A percentile compares a stretch with the other conserved stretches of the same genome.
Evolutionary conservation across 2,797 vertebrate genomes (phyloP).

Genomic region (Hozukius guyotensis): DNA sequence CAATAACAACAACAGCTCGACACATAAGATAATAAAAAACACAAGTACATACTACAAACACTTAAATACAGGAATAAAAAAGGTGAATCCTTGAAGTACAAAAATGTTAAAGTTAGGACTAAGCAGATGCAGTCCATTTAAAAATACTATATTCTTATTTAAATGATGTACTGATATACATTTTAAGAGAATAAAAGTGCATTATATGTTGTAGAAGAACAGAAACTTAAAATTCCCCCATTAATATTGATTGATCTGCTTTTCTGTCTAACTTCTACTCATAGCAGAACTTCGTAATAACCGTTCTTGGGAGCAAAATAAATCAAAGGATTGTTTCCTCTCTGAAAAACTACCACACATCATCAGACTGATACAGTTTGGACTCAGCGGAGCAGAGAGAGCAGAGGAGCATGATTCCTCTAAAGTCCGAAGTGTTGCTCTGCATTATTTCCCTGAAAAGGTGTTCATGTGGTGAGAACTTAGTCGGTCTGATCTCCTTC

Average conservation of each 20-base stretch:
- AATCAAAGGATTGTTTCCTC: conserved; percentile 42
- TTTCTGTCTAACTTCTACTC: neutral
- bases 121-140: neutral
- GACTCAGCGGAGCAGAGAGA: conserved; percentile 62
- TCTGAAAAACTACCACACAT: conserved; percentile 7
- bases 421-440: conserved; percentile 8
- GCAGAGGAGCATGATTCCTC: conserved; percentile 68
- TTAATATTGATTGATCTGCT: neutral
- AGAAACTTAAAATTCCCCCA: neutral
- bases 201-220: neutral
- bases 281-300: neutral
- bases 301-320: conserved; percentile 4
- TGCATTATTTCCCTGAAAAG: conserved; percentile 54
- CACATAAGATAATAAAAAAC: no score
- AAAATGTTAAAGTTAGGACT: no score
- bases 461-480: neutral
- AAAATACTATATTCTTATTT: neutral
- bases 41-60: no score
- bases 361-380: conserved; percentile 17
- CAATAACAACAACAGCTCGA: neutral
- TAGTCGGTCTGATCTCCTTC: conserved; percentile 39
- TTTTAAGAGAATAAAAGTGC: neutral
- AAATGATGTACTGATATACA: neutral
- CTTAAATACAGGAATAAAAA: no score
- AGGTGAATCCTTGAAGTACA: no score